Evolutionary conservation across 1,140 invertebrate species (phyloP).

Genomic region (Cecropterus lyciades): DNA sequence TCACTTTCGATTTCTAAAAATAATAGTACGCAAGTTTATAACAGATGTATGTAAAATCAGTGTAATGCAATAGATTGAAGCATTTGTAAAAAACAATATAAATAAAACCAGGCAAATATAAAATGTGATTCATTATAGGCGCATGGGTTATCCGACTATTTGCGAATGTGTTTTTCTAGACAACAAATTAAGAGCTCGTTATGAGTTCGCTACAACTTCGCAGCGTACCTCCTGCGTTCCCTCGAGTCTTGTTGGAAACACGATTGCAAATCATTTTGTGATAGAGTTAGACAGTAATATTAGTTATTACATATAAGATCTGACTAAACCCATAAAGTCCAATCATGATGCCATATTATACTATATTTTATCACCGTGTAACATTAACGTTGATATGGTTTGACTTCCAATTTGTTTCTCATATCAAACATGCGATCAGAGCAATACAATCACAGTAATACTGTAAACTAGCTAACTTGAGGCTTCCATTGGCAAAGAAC

Average conservation of each 20-base stretch:
- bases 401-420: not conserved
- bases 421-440: not conserved
- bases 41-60: no score
- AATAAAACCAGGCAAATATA: not conserved
- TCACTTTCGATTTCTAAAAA: not conserved
- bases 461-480: not conserved
- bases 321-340: not conserved
- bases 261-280: no score
- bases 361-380: not conserved
- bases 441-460: not conserved
- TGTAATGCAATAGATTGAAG: not conserved
- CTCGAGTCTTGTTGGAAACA: no score
- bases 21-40: not conserved
- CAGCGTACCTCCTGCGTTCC: no score
- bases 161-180: no score
- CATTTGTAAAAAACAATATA: not conserved
- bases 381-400: not conserved
- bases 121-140: not conserved
- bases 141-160: no score
- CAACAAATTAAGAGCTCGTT: no score
- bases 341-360: not conserved
- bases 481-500: slow-evolving; percentile 7
- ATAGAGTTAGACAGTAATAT: no score
- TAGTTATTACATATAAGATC: no score
- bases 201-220: no score